phyloP scores from a whole-genome alignment of 2,888 invertebrate species.

The Dicyrtomina minuta region DNA sequence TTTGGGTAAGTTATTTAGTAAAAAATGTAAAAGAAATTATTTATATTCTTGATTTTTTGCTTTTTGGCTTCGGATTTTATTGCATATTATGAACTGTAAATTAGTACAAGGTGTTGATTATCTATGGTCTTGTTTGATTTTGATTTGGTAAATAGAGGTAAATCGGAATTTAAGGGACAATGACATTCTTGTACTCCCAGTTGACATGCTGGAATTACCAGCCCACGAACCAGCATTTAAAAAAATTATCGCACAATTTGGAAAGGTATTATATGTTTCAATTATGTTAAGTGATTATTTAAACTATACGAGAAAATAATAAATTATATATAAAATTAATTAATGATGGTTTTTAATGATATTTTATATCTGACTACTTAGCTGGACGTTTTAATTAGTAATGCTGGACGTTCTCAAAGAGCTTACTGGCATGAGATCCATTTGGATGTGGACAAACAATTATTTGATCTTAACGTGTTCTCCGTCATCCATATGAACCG shows the following conservation, averaged over 20 bases:
- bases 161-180: slow-evolving; percentile 58
- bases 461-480: slow-evolving; percentile 77
- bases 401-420: slow-evolving; percentile 78
- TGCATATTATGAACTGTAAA: neutral
- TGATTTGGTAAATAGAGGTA: slow-evolving; percentile 59
- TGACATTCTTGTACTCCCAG: slow-evolving; percentile 68
- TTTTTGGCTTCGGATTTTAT: too few species aligned
- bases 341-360: too few species aligned
- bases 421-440: slow-evolving; percentile 71
- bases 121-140: neutral
- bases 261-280: slow-evolving; percentile 57
- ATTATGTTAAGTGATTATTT: neutral
- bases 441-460: slow-evolving; percentile 68
- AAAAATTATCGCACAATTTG: slow-evolving; percentile 68
- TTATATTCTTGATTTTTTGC: too few species aligned
- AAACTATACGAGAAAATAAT: too few species aligned
- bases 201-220: slow-evolving; percentile 67
- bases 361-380: too few species aligned
- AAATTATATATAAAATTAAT: too few species aligned
- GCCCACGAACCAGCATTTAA: slow-evolving; percentile 66
- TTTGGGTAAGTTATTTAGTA: too few species aligned
- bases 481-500: slow-evolving; percentile 69
- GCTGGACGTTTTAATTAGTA: slow-evolving; percentile 76
- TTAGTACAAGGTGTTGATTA: neutral
- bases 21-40: too few species aligned